Base-by-base conservation (phyloP, 2,888 invertebrate species). In the Acanthopleura granulata region DNA sequence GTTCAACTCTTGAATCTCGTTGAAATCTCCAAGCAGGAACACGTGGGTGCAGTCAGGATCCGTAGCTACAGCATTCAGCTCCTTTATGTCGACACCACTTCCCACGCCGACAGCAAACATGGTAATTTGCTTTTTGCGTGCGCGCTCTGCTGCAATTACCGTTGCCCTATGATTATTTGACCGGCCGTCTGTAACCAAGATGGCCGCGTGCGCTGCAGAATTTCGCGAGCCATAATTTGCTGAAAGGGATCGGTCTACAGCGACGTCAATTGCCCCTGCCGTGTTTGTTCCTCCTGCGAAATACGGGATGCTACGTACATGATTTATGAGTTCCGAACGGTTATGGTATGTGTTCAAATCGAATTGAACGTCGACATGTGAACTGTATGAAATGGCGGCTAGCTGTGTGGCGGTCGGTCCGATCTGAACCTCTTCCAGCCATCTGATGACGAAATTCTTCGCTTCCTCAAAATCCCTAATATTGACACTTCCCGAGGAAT, bases 401-500 rank as follows among this genome's bases (percentile, higher is more conserved):
- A 91, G 83, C 27, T 87, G 86, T 22, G 88, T 88, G 49, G 83
- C 83, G 40, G 85, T 84, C 29, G 81, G 79, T 30, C 87, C 87
- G 25, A 91, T 84, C 74, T 89, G 86, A 62, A 91, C 83, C 6
- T 85, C 85, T 49, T 85, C 81, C 1, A 90, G 82, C 25, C 90
- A 80, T 69, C 84, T 84, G 49, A 83, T 78, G 0, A 90, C 87
- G 77, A 91, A 91, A 40, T 83, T 74, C 66, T 88, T 84, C 49
- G 82, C 77, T 1, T 72, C 75, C 1, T 81, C 86, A 77, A 91
- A 91, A 72, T 86, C 82, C 1, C 81, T 76, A 0, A 73, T 73
- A 11, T 89, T 88, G 49, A 91, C 83, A 25, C 89, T 90, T 4
- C 90, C 88, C 15, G 90, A 90, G 11, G 89, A 89, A 79, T 91